Conservation (phyloP, 2,888 invertebrate species). For the Yponomeuta plumbellus region DNA sequence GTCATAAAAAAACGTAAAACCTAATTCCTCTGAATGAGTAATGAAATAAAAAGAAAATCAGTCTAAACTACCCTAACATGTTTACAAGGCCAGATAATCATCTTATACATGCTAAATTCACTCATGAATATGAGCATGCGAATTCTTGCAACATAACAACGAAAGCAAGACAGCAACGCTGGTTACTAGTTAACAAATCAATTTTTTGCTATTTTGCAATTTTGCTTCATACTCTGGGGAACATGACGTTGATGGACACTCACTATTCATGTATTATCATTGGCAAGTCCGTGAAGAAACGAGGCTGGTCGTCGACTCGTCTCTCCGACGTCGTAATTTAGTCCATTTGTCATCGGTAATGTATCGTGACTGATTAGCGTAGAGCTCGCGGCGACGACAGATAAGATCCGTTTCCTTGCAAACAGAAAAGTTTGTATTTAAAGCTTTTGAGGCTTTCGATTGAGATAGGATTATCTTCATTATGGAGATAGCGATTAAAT, state of each 20-base stretch:
- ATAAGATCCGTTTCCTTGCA: constrained; percentile 6
- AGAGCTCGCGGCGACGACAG: constrained; percentile 1
- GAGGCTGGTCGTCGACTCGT: background rate
- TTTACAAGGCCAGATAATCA: background rate
- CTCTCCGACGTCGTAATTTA: constrained; percentile 10
- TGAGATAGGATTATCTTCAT: background rate
- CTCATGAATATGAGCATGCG: background rate
- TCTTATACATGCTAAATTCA: background rate
- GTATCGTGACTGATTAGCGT: constrained; percentile 19
- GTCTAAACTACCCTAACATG: background rate
- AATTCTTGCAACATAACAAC: background rate
- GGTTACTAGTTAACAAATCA: background rate
- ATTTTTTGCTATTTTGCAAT: too few relatives aligned
- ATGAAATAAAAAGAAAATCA: background rate
- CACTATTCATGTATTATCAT: constrained; percentile 5
- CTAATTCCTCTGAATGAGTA: background rate
- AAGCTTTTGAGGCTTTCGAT: background rate
- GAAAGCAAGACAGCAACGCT: background rate
- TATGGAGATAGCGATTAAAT: background rate
- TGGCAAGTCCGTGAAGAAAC: constrained; percentile 4
- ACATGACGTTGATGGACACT: background rate
- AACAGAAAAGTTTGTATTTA: background rate
- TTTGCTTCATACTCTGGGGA: background rate
- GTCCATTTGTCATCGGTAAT: constrained; percentile 17
- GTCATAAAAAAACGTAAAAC: constrained; percentile 13